A percentile compares a stretch with the other conserved stretches of the same genome.
Evolutionary conservation across 2,888 invertebrate genomes (phyloP).

Genomic region (Tenthredo mesomela): DNA sequence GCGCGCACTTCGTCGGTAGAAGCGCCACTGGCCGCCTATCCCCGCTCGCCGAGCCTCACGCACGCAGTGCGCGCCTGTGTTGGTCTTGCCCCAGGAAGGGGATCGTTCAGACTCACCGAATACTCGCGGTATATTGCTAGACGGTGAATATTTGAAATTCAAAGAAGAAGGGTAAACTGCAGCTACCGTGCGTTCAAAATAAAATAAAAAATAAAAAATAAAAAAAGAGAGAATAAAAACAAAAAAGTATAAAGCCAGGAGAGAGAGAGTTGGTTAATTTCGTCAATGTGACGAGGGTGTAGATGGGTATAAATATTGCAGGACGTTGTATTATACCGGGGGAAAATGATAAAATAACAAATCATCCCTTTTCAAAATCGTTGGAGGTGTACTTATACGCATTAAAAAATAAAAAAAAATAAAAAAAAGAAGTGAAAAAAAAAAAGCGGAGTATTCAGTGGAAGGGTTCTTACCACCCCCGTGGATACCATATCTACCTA

Average conservation of each 20-base stretch:
- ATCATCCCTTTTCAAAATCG: constrained; percentile 1
- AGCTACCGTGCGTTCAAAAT: neutral
- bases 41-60: too few species aligned
- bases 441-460: neutral
- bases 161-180: neutral
- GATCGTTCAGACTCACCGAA: too few species aligned
- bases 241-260: neutral
- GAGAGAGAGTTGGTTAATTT: constrained; percentile 4
- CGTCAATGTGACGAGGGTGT: neutral
- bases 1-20: too few species aligned
- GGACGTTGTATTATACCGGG: neutral
- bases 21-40: too few species aligned
- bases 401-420: neutral
- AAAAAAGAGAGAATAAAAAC: neutral
- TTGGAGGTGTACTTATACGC: neutral
- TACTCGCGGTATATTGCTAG: too few species aligned
- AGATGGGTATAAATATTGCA: neutral
- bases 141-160: neutral
- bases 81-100: too few species aligned
- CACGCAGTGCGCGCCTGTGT: too few species aligned
- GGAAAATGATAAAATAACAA: neutral
- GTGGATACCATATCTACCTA: neutral
- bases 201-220: neutral
- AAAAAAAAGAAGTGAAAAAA: neutral
- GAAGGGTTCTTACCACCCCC: neutral